Percentiles rank a stretch among this genome's conserved stretches.
Conservation (phyloP, 2,113 vertebrate species). For the Cavia porcellus region DNA sequence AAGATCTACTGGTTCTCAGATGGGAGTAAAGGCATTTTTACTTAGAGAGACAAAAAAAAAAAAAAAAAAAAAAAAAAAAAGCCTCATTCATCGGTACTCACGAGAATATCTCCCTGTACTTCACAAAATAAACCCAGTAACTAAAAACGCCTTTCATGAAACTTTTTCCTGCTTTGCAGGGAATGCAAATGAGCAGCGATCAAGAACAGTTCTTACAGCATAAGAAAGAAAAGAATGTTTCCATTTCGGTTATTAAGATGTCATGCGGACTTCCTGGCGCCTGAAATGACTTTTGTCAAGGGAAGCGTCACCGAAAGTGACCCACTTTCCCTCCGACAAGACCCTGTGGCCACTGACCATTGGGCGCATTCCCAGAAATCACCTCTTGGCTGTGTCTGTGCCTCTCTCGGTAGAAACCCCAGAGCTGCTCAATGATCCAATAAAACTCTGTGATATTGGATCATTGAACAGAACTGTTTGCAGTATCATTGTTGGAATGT, state of each 20-base stretch:
- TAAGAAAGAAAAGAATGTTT: constrained; percentile 17
- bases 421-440: too few relatives aligned
- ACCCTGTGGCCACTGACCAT: not conserved
- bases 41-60: not conserved
- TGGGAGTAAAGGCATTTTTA: constrained; percentile 15
- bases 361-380: constrained; percentile 36
- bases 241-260: constrained; percentile 15
- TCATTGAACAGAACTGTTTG: too few relatives aligned
- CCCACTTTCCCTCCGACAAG: not conserved
- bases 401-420: constrained; percentile 33
- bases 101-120: not conserved
- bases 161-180: constrained; percentile 5
- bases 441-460: too few relatives aligned
- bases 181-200: not conserved
- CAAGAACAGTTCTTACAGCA: not conserved
- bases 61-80: not conserved
- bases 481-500: too few relatives aligned
- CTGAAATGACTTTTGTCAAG: not conserved
- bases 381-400: not conserved
- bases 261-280: not conserved
- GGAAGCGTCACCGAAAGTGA: not conserved
- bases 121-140: not conserved
- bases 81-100: not conserved
- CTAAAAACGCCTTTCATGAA: not conserved
- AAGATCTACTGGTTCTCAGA: not conserved